A percentile compares a stretch with the other conserved stretches of the same genome.
These are phyloP conservation scores for Diaperis boleti DNA, from an alignment of 2,888 invertebrate genomes.

Conservation along the genomic window DNA sequence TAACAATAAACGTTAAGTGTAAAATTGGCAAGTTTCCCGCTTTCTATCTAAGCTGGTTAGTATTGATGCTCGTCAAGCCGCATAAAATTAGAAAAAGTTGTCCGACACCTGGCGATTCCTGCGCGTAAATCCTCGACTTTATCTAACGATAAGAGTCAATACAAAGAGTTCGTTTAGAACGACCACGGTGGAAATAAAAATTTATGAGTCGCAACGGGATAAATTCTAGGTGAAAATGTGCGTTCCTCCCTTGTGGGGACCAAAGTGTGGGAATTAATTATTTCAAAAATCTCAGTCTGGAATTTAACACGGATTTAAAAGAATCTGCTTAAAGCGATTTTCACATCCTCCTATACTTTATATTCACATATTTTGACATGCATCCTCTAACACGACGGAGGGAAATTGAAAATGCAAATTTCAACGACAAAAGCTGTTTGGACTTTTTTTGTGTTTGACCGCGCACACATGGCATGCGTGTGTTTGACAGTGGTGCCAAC, in stretches of 20 bases:
- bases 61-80: neutral
- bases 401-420: slow-evolving; percentile 56
- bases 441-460: slow-evolving; percentile 49
- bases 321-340: slow-evolving; percentile 43
- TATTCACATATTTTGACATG: slow-evolving; percentile 51
- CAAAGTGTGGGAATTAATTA: slow-evolving; percentile 32
- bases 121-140: neutral
- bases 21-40: slow-evolving; percentile 18
- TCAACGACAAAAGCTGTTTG: slow-evolving; percentile 47
- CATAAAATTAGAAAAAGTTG: slow-evolving; percentile 9
- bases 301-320: slow-evolving; percentile 42
- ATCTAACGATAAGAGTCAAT: slow-evolving; percentile 1
- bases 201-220: slow-evolving; percentile 10
- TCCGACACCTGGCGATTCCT: neutral
- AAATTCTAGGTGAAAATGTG: neutral
- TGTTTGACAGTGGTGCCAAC: slow-evolving; percentile 40
- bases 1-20: slow-evolving; percentile 22
- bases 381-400: slow-evolving; percentile 47
- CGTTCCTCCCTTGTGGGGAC: neutral
- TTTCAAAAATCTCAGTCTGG: slow-evolving; percentile 40
- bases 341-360: slow-evolving; percentile 42
- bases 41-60: slow-evolving; percentile 6
- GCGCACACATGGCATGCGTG: slow-evolving; percentile 48
- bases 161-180: slow-evolving; percentile 9
- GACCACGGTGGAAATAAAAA: slow-evolving; percentile 11